Percentiles rank a stretch among this genome's conserved stretches.
phyloP scores from a whole-genome alignment of 2,797 vertebrate genomes.

The Lagodon rhomboides region DNA sequence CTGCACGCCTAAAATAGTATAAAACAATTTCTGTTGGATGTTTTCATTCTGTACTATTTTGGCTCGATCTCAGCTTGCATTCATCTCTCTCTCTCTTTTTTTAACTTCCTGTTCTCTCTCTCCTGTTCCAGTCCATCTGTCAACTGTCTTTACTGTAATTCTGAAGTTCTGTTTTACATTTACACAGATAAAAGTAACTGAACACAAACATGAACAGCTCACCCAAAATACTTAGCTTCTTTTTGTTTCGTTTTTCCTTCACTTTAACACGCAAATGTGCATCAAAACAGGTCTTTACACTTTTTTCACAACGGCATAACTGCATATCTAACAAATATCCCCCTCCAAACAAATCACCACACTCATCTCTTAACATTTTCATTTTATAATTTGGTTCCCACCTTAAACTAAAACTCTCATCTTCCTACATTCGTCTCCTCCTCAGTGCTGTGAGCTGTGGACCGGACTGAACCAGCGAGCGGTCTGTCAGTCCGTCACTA shows the following conservation, averaged over 20 bases:
- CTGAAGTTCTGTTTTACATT: neutral
- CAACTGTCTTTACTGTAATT: too few species aligned
- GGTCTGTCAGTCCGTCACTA: constrained; percentile 10
- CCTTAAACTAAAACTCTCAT: neutral
- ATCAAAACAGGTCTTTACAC: too few species aligned
- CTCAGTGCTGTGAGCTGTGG: neutral
- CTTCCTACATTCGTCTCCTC: neutral
- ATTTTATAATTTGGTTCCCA: neutral
- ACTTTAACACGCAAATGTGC: too few species aligned
- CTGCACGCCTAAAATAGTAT: constrained; percentile 3
- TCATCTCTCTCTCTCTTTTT: neutral
- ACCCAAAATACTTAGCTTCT: too few species aligned
- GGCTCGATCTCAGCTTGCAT: neutral
- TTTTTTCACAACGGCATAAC: too few species aligned
- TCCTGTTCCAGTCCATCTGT: too few species aligned
- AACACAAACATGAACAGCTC: neutral
- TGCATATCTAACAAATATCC: too few species aligned
- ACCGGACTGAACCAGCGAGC: neutral
- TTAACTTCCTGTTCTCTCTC: too few species aligned
- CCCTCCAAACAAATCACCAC: too few species aligned
- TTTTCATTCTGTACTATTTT: neutral
- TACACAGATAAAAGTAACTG: neutral
- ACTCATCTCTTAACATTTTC: too few species aligned
- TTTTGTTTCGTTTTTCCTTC: too few species aligned
- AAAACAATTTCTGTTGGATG: neutral